Evolutionary conservation across 2,797 vertebrate species (phyloP).

Genomic region (Alosa sapidissima): DNA sequence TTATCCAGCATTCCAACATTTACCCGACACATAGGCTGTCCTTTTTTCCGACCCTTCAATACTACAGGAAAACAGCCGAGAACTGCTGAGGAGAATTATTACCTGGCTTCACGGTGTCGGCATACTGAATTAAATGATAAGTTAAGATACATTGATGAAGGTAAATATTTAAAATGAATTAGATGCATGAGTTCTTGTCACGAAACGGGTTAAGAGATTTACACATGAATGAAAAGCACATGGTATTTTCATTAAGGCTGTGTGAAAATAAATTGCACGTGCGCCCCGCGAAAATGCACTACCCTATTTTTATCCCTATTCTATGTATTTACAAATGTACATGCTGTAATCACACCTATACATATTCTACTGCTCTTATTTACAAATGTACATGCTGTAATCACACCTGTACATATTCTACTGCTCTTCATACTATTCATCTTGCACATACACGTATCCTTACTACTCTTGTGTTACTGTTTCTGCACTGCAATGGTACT

Average conservation of each 20-base stretch:
- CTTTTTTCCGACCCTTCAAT: no score
- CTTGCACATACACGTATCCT: no score
- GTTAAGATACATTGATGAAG: neutral
- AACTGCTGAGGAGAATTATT: neutral
- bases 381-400: no score
- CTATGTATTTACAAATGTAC: no score
- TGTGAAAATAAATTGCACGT: slow-evolving; percentile 84
- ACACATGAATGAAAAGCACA: no score
- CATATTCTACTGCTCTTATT: no score
- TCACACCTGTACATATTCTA: no score
- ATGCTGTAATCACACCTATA: no score
- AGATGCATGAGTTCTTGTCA: neutral
- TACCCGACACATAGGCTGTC: neutral
- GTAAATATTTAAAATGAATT: slow-evolving; percentile 17
- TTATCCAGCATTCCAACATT: neutral
- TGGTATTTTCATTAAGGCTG: slow-evolving; percentile 79
- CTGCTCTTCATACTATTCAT: no score
- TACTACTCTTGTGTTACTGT: no score
- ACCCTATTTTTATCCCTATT: no score
- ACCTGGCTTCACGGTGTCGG: neutral
- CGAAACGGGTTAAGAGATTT: neutral
- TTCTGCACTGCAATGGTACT: no score
- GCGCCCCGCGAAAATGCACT: neutral
- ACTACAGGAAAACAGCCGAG: neutral
- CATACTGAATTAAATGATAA: neutral